Evolutionary conservation across 2,888 invertebrate species (phyloP).

Genomic region (Synergus gifuensis): DNA sequence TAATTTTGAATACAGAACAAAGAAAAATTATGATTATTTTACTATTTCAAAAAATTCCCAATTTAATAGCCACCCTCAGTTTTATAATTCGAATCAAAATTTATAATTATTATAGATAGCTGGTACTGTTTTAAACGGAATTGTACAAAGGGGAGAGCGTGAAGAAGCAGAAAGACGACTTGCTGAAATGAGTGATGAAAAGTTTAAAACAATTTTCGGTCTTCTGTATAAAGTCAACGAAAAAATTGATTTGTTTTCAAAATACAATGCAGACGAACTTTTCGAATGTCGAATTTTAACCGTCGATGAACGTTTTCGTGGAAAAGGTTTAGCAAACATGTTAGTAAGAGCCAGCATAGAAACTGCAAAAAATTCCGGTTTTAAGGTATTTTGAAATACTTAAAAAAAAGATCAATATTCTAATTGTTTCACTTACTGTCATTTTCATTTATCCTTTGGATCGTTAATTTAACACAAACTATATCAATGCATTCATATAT

Average conservation of each 20-base stretch:
- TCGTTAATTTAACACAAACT: neutral
- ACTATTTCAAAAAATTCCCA: too few relatives aligned
- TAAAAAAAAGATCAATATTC: neutral
- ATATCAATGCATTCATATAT: neutral
- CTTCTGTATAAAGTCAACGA: slow-evolving; percentile 86
- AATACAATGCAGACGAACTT: slow-evolving; percentile 84
- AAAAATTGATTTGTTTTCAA: slow-evolving; percentile 84
- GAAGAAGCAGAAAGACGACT: slow-evolving; percentile 85
- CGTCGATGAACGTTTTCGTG: slow-evolving; percentile 85
- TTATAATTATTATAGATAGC: slow-evolving; percentile 82
- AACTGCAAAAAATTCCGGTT: slow-evolving; percentile 83
- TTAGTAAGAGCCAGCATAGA: slow-evolving; percentile 84
- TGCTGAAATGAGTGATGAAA: slow-evolving; percentile 83
- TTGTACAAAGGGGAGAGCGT: slow-evolving; percentile 85
- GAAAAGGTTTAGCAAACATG: slow-evolving; percentile 86
- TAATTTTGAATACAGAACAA: neutral
- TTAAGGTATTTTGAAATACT: slow-evolving; percentile 80
- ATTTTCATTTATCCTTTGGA: slow-evolving; percentile 10
- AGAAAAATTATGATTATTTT: neutral
- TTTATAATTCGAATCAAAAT: neutral
- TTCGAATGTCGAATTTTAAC: slow-evolving; percentile 91
- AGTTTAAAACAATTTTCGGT: slow-evolving; percentile 89
- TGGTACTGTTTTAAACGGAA: slow-evolving; percentile 89
- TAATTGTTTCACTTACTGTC: neutral
- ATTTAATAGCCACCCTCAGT: neutral